A percentile compares a stretch with the other conserved stretches of the same genome.
phyloP scores from a whole-genome alignment of 2,888 invertebrate species.

The Drosophila pseudotakahashii region DNA sequence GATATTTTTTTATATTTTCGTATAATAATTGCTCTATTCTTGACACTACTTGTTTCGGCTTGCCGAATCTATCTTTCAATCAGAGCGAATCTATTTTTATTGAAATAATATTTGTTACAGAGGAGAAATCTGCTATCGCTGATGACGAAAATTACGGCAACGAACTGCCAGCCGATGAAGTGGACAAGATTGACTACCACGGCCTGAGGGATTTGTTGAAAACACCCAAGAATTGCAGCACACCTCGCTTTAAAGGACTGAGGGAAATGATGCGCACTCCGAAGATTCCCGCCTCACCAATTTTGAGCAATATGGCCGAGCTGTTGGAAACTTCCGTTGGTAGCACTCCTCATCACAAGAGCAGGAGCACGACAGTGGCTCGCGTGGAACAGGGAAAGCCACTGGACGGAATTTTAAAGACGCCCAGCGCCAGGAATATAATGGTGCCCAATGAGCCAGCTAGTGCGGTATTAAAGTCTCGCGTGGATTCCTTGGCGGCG shows the following conservation, averaged over 20 bases:
- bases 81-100: not conserved
- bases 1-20: not conserved
- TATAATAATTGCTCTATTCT: not conserved
- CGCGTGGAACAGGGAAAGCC: conserved; percentile 45
- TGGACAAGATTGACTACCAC: conserved; percentile 56
- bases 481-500: conserved; percentile 53
- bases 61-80: not conserved
- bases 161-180: conserved; percentile 48
- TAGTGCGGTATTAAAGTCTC: conserved; percentile 74
- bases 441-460: conserved; percentile 81
- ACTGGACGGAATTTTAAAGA: conserved; percentile 76
- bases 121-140: conserved; percentile 5
- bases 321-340: conserved; percentile 49
- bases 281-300: conserved; percentile 60
- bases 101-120: conserved; percentile 22
- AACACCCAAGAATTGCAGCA: conserved; percentile 72
- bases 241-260: conserved; percentile 65
- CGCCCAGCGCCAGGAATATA: conserved; percentile 79
- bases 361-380: conserved; percentile 10
- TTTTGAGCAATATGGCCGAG: conserved; percentile 63
- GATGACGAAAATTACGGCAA: conserved; percentile 61
- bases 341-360: conserved; percentile 6
- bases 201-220: conserved; percentile 70
- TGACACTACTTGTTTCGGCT: not conserved
- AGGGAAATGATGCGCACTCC: conserved; percentile 73